phyloP scores from a whole-genome alignment of 2,888 invertebrate species.

The Bhutanitis thaidina region DNA sequence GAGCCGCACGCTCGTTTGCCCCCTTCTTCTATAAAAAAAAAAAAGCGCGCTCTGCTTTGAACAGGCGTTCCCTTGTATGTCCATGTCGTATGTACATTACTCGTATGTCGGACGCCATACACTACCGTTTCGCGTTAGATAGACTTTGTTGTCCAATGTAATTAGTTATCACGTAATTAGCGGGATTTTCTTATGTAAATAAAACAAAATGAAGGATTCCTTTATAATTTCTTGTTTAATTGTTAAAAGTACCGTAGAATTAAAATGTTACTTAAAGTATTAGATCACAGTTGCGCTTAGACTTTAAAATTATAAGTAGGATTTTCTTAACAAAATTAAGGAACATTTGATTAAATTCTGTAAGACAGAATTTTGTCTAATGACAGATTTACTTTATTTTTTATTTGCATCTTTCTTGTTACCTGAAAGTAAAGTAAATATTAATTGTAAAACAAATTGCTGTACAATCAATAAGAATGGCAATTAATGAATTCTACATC shows the following conservation, averaged over 20 bases:
- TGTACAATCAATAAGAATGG: not conserved
- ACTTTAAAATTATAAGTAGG: too few relatives aligned
- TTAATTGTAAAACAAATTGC: not conserved
- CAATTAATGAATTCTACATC: too few relatives aligned
- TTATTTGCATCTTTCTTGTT: not conserved
- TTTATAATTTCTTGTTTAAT: constrained; percentile 56
- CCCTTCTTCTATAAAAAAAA: too few relatives aligned
- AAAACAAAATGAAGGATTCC: constrained; percentile 72
- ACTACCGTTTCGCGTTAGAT: constrained; percentile 58
- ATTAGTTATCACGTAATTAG: constrained; percentile 71
- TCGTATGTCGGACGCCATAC: constrained; percentile 27
- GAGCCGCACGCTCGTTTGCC: too few relatives aligned
- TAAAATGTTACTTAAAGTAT: too few relatives aligned
- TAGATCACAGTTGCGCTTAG: too few relatives aligned
- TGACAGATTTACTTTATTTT: not conserved
- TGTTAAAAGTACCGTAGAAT: constrained; percentile 18
- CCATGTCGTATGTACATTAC: not conserved
- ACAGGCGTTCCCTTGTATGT: too few relatives aligned
- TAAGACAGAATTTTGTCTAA: constrained; percentile 5
- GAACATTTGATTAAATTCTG: not conserved
- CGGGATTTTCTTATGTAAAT: constrained; percentile 78
- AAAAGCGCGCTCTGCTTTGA: too few relatives aligned
- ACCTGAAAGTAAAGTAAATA: not conserved
- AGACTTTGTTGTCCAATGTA: constrained; percentile 71
- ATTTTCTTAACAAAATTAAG: too few relatives aligned